Evolutionary conservation across 2,888 invertebrate species (phyloP).

Genomic region (Platycheirus rosarum): DNA sequence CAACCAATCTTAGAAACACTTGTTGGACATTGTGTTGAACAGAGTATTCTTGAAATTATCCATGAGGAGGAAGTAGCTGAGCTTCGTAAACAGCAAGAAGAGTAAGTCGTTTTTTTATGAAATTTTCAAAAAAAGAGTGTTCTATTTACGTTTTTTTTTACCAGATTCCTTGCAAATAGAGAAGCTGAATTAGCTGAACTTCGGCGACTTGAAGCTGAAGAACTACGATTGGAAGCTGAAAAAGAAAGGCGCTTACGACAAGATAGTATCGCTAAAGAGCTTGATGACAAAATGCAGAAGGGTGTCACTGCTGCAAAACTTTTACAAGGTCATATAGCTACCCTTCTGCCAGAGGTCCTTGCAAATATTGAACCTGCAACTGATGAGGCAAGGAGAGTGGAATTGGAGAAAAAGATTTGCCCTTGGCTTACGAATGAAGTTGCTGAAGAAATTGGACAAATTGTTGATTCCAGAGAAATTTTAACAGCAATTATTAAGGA

Average conservation of each 20-base stretch:
- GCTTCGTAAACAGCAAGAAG: conserved; percentile 87
- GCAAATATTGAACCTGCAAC: conserved; percentile 86
- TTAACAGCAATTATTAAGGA: conserved; percentile 91
- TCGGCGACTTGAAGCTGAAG: conserved; percentile 91
- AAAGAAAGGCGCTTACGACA: conserved; percentile 90
- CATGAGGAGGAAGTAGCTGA: conserved; percentile 96
- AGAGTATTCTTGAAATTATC: conserved; percentile 93
- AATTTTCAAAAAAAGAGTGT: background rate
- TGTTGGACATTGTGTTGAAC: conserved; percentile 94
- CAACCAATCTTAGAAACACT: conserved; percentile 94
- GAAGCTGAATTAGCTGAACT: conserved; percentile 92
- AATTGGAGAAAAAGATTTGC: conserved; percentile 87
- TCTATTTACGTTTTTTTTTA: background rate
- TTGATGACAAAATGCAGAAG: conserved; percentile 90
- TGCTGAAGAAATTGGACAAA: conserved; percentile 90
- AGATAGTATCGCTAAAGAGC: conserved; percentile 85
- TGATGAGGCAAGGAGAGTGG: conserved; percentile 82
- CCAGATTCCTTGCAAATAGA: conserved; percentile 84
- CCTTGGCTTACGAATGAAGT: conserved; percentile 94
- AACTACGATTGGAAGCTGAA: conserved; percentile 87
- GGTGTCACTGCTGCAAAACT: conserved; percentile 92
- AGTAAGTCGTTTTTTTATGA: conserved; percentile 76
- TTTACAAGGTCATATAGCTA: conserved; percentile 93
- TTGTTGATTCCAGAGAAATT: conserved; percentile 91
- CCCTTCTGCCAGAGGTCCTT: conserved; percentile 92